Percentiles rank a stretch among this genome's conserved stretches.
Conservation (phyloP, 2,888 invertebrate species). For the Spicauda simplicius region DNA sequence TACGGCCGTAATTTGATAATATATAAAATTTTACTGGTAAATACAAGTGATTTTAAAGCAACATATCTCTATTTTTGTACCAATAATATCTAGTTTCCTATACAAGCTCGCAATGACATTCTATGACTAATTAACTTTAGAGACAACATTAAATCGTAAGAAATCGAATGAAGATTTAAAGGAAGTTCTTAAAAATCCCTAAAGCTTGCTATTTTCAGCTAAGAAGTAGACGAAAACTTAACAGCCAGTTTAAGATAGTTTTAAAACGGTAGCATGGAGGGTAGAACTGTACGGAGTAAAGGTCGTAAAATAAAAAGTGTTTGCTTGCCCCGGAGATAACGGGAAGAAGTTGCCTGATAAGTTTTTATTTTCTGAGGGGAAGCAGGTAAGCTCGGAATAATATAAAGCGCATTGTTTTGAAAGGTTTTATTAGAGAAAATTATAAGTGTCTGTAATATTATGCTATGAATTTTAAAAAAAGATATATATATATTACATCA, state of each 20-base stretch:
- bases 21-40: no score
- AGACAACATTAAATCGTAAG: no score
- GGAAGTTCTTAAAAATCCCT: neutral
- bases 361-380: conserved; percentile 77
- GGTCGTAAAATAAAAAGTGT: conserved; percentile 82
- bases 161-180: no score
- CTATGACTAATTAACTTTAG: no score
- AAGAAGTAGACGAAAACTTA: conserved; percentile 48
- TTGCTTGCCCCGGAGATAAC: conserved; percentile 78
- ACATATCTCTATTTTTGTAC: no score
- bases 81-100: no score
- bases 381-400: conserved; percentile 34
- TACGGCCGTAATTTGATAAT: no score
- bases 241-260: conserved; percentile 50
- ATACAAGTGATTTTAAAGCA: no score
- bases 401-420: conserved; percentile 32
- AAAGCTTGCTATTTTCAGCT: conserved; percentile 40
- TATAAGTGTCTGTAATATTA: neutral
- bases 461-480: no score
- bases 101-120: no score
- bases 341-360: conserved; percentile 78
- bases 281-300: conserved; percentile 52
- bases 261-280: conserved; percentile 43
- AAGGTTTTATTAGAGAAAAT: conserved; percentile 15
- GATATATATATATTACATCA: no score